Evolutionary conservation across 2,888 invertebrate genomes (phyloP), one percentile per base, ranked within the genome.

Genomic region (Drosophila longiperda): DNA sequence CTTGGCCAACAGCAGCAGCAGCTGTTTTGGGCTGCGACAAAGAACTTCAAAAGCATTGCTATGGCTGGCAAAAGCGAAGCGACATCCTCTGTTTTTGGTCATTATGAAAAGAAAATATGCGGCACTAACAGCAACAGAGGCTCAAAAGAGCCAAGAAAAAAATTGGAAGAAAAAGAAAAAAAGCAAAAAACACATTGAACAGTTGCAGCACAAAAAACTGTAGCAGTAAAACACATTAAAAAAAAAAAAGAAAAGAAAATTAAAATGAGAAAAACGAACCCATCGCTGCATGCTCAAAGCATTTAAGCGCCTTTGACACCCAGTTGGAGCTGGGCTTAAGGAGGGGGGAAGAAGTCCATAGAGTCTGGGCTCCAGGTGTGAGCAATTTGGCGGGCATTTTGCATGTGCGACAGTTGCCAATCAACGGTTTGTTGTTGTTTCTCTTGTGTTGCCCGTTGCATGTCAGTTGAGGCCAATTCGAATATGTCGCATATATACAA

Each of bases 41-140:
- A 83, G 74, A 82, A 89, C 87, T 81, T 87, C 87, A 87, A 87
- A 87, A 82, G 87, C 87, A 84, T 89, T 89, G 72, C 80, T 57
- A n/a, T 15, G 65, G 57, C 66, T 66, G 77, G 80, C 70, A 58
- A 15, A 60, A 60, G 38, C 55, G 58, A 57, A 45, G 45, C 15
- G 38, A 36, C 69, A 59, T 80, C 70, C 76, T 81, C 74, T 78
- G 78, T 79, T 85, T 89, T 87, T 84, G 87, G 89, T 87, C 85
- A 89, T 87, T 87, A 89, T 85, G 87, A 85, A 82, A 80, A 71
- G 81, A 79, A 85, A 78, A 81, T 78, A 81, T 78, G 81, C 80
- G 66, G 64, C 75, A 84, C 45, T 45, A 57, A 60, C 58, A 40
- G 50, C 62, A 33, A 49, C 54, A 59, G 20, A 11, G n/a, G 45